Conservation (phyloP, 2,797 vertebrate species). For the Lagodon rhomboides region DNA sequence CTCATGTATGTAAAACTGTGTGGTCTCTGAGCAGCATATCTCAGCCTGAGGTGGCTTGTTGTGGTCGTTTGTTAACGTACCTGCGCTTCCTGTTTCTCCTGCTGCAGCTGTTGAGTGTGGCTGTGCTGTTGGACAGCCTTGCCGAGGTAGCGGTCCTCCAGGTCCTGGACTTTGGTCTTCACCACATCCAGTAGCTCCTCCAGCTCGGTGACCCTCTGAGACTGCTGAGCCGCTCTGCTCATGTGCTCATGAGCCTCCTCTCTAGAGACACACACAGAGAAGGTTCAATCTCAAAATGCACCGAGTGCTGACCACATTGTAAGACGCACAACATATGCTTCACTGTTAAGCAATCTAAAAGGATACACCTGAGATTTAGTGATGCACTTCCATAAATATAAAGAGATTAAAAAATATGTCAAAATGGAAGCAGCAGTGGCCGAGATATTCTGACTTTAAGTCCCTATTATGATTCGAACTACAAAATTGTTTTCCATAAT, state of each 20-base stretch:
- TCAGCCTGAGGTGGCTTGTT: background rate
- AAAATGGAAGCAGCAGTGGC: background rate
- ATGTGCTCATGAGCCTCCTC: conserved; percentile 86
- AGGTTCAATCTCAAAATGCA: background rate
- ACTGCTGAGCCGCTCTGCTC: conserved; percentile 79
- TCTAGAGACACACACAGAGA: conserved; percentile 67
- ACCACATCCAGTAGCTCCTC: conserved; percentile 87
- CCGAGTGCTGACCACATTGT: background rate
- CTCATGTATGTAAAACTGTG: too few species aligned
- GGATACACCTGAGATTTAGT: background rate
- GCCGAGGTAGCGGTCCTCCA: conserved; percentile 89
- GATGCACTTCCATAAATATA: background rate
- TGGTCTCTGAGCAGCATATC: background rate
- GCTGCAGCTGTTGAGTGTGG: conserved; percentile 83
- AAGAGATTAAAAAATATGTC: background rate
- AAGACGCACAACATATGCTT: too few species aligned
- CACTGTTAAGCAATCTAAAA: background rate
- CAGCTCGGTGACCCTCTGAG: conserved; percentile 86
- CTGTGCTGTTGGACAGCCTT: conserved; percentile 86
- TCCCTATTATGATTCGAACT: too few species aligned
- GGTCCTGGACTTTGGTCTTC: conserved; percentile 88
- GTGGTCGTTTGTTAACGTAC: conserved; percentile 61
- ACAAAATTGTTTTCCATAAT: too few species aligned
- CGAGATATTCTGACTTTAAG: too few species aligned
- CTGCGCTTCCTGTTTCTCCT: conserved; percentile 83